These are phyloP conservation scores for Anguilla megastoma DNA, from an alignment of 2,797 vertebrate species.

Conservation along the genomic window DNA sequence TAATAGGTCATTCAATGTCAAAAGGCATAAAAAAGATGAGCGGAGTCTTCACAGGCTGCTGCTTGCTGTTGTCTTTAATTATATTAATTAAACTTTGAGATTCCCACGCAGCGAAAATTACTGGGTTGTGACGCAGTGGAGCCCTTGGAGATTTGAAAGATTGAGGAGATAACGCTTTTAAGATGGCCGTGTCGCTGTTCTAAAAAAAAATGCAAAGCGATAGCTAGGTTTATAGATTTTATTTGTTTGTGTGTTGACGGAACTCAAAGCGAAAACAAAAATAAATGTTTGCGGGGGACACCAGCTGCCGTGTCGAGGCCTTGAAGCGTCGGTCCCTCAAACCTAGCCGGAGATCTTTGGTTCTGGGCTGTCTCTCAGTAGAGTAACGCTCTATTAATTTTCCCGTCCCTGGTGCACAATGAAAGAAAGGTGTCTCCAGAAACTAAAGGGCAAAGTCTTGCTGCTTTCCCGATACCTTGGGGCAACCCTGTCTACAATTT, in stretches of 20 bases:
- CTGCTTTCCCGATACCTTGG: slow-evolving; percentile 76
- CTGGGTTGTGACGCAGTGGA: slow-evolving; percentile 76
- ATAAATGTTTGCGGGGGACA: slow-evolving; percentile 60
- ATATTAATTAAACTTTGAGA: slow-evolving; percentile 97
- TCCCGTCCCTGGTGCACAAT: slow-evolving; percentile 75
- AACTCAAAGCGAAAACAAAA: slow-evolving; percentile 69
- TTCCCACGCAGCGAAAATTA: slow-evolving; percentile 76
- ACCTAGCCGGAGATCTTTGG: slow-evolving; percentile 69
- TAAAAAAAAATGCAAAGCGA: slow-evolving; percentile 59
- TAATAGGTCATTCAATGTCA: slow-evolving; percentile 93
- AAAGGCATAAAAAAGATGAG: slow-evolving; percentile 88
- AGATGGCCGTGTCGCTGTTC: slow-evolving; percentile 60
- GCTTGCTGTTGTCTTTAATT: slow-evolving; percentile 96
- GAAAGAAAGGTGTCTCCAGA: slow-evolving; percentile 89
- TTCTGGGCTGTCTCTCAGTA: slow-evolving; percentile 74
- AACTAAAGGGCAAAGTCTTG: slow-evolving; percentile 83
- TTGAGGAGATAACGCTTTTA: slow-evolving; percentile 66
- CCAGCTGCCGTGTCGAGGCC: slow-evolving; percentile 76
- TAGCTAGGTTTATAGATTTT: slow-evolving; percentile 71
- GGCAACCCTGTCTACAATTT: slow-evolving; percentile 85
- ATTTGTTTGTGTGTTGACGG: slow-evolving; percentile 74
- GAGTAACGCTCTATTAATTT: slow-evolving; percentile 93
- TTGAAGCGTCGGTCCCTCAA: slow-evolving; percentile 80
- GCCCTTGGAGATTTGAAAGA: slow-evolving; percentile 68
- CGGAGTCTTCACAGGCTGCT: slow-evolving; percentile 93